phyloP scores from a whole-genome alignment of 2,113 vertebrate genomes.

The Sorex fumeus region DNA sequence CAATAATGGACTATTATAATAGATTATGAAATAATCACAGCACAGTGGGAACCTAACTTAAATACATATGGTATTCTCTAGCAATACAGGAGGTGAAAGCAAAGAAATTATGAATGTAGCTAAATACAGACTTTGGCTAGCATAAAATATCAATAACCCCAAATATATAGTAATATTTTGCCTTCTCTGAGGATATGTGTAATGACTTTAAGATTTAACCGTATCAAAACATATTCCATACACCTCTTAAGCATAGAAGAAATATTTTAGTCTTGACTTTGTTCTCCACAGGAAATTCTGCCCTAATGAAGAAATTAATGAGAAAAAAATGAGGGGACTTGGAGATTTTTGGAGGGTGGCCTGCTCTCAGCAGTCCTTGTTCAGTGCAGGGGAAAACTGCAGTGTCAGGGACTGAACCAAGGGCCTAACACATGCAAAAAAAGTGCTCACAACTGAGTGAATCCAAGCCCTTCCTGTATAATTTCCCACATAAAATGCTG shows the following conservation, averaged over 20 bases:
- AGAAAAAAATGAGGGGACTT: not conserved
- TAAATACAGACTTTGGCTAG: conserved; percentile 51
- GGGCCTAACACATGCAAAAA: too few species aligned
- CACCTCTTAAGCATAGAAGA: conserved; percentile 17
- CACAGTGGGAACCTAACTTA: conserved; percentile 58
- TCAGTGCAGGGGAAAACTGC: too few species aligned
- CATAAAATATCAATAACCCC: conserved; percentile 58
- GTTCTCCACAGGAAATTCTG: conserved; percentile 29
- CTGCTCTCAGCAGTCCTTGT: too few species aligned
- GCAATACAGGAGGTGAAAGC: not conserved
- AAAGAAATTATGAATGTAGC: conserved; percentile 19
- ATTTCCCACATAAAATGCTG: conserved; percentile 26
- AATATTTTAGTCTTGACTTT: conserved; percentile 46
- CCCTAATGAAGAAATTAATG: not conserved
- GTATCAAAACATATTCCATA: conserved; percentile 27
- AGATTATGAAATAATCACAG: conserved; percentile 63
- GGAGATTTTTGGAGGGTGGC: too few species aligned
- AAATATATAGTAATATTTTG: not conserved
- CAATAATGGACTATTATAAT: conserved; percentile 67
- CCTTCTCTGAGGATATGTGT: not conserved
- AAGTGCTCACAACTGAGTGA: too few species aligned
- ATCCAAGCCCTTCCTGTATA: not conserved
- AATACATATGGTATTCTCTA: conserved; percentile 57
- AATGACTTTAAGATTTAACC: not conserved
- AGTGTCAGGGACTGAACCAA: too few species aligned